phyloP scores from a whole-genome alignment of 2,113 vertebrate genomes.

The Perca flavescens region DNA sequence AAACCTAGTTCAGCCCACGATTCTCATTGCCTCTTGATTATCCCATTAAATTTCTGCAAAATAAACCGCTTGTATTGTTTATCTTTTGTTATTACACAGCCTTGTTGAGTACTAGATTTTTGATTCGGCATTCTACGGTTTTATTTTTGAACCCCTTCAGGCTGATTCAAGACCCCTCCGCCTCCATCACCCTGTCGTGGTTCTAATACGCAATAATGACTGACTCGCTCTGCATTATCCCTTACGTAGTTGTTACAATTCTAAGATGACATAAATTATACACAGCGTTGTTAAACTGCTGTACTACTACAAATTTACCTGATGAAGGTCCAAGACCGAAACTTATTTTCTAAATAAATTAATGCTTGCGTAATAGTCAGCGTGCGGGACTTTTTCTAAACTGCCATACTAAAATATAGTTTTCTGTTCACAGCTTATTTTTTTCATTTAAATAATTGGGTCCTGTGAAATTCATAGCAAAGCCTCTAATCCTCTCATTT shows the following conservation, averaged over 20 bases:
- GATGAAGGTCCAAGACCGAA: too few relatives aligned
- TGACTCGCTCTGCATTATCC: too few relatives aligned
- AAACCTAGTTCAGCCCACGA: constrained; percentile 2
- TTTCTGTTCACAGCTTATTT: constrained; percentile 2
- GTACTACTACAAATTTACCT: neutral
- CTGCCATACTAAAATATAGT: neutral
- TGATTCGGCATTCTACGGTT: too few relatives aligned
- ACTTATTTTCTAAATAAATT: too few relatives aligned
- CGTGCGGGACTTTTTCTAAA: neutral
- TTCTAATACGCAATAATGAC: too few relatives aligned
- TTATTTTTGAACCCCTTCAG: too few relatives aligned
- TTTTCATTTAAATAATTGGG: constrained; percentile 4
- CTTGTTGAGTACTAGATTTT: too few relatives aligned
- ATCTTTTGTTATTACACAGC: neutral
- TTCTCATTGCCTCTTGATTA: constrained; percentile 23
- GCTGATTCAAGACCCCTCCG: too few relatives aligned
- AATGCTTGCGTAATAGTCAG: too few relatives aligned
- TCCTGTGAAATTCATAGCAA: constrained; percentile 29
- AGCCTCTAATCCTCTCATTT: constrained; percentile 22
- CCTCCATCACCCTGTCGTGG: too few relatives aligned
- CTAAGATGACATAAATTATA: neutral
- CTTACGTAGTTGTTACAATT: neutral
- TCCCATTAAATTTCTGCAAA: constrained; percentile 5
- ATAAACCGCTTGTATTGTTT: neutral
- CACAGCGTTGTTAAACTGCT: neutral